These are phyloP conservation scores for Genyomyrus donnyi DNA, from an alignment of 2,113 vertebrate species.

Conservation along the genomic window DNA sequence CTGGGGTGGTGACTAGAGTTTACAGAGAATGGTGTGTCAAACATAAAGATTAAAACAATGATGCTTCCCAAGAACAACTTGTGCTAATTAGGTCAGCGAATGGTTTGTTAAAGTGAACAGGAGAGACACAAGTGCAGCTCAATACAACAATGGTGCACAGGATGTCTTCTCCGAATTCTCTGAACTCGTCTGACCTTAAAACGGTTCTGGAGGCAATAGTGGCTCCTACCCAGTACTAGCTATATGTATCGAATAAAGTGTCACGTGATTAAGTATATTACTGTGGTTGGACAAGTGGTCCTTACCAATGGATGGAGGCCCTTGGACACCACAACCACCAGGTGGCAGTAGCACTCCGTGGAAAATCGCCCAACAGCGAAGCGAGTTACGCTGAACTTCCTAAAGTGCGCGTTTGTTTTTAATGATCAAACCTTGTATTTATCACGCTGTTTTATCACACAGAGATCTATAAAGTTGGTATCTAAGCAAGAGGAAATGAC, in stretches of 20 bases:
- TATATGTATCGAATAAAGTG: background rate
- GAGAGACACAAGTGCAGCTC: too few relatives aligned
- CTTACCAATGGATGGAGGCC: background rate
- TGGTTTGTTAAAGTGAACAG: too few relatives aligned
- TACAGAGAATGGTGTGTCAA: background rate
- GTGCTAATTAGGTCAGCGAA: background rate
- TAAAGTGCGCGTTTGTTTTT: background rate
- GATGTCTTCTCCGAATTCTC: background rate
- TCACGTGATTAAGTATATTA: background rate
- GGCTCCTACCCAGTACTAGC: background rate
- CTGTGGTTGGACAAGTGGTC: background rate
- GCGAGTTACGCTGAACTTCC: background rate
- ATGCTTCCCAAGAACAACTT: background rate
- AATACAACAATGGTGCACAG: too few relatives aligned
- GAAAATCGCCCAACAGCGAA: background rate
- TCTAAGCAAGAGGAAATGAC: background rate
- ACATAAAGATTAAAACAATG: background rate
- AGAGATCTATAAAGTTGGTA: background rate
- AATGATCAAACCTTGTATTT: background rate
- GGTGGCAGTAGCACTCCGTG: slow-evolving; percentile 52
- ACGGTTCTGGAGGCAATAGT: background rate
- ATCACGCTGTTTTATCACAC: background rate
- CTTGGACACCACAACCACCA: slow-evolving; percentile 36
- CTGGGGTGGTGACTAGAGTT: background rate
- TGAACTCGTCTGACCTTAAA: background rate